Evolutionary conservation across 2,113 vertebrate species (phyloP), one percentile per base, ranked within the genome.

Genomic region (Tauraco erythrolophus): DNA sequence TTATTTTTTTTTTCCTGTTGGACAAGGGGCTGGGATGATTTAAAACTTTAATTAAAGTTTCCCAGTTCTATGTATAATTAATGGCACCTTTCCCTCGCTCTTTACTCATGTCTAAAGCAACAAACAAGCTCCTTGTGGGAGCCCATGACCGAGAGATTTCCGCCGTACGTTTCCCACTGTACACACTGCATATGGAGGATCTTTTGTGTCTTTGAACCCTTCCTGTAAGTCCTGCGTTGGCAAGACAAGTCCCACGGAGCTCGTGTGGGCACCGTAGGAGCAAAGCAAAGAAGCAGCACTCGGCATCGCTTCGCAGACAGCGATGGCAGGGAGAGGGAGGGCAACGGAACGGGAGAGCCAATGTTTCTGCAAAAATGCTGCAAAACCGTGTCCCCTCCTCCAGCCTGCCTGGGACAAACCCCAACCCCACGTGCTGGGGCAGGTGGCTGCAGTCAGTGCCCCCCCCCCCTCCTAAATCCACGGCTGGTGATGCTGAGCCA

Each of bases 161-260:
- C 1, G 1, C 0, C 2, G 35, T 10, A 3, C 1, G 1, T 53
- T 53, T 48, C 54, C 61, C 35, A 9, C 22, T 19, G 51, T 8
- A 6, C 10, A 0, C 2, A 1, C n/a, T 18, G 60, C n/a, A 13
- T 27, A 1, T 0, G 2, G 48, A 17, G 31, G 19, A 12, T 27
- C 35, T 31, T 41, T 41, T 58, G 35, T 57, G 25, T 9, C 21
- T 30, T 10, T 58, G 61, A 31, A 8, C 37, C 46, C 22, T 6
- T 17, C 8, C 58, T 11, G 10, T 17, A 14, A 43, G n/a, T 27
- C n/a, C 14, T 43, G 41, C 41, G 12, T 43, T 43, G 41, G 41
- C 41, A 43, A 14, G 41, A 43, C 41, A 43, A 43, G 41, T 43
- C 14, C 41, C 41, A 43, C 41, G 41, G 41, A 13, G 41, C 41